Conservation (phyloP, 2,797 vertebrate species). For the Coracias cyanogaster region DNA sequence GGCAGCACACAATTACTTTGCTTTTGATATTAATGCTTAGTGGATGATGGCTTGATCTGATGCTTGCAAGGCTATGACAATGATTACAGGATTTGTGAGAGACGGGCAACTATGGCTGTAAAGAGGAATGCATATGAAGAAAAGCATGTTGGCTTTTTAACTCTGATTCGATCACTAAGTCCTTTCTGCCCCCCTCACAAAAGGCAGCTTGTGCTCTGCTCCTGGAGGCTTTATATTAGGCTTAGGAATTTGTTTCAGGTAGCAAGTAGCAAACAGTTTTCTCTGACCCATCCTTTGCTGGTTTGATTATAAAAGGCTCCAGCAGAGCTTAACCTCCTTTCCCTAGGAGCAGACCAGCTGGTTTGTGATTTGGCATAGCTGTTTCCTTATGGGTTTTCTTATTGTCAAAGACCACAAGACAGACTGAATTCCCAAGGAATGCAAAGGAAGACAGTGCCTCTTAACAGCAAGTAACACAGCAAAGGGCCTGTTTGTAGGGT, state of each 20-base stretch:
- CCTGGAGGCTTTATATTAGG: not conserved
- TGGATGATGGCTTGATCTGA: not conserved
- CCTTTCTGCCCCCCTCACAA: not conserved
- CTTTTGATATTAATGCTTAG: not conserved
- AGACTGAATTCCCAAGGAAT: not conserved
- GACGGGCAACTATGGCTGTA: not conserved
- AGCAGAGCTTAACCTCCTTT: not conserved
- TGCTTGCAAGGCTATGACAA: not conserved
- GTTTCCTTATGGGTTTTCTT: not conserved
- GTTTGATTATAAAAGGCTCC: not conserved
- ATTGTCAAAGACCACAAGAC: accelerated
- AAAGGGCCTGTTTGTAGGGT: not conserved
- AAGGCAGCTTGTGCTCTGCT: not conserved
- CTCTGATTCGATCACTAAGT: not conserved
- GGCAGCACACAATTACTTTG: not conserved
- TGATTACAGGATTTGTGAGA: not conserved
- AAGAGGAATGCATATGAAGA: not conserved
- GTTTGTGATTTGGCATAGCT: not conserved
- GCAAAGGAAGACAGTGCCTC: not conserved
- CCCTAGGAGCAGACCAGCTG: not conserved
- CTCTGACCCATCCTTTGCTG: not conserved
- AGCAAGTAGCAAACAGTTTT: not conserved
- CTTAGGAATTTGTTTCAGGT: not conserved
- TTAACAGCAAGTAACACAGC: not conserved
- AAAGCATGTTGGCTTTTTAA: not conserved